These are phyloP conservation scores for Odontophorus gujanensis DNA, from an alignment of 2,113 vertebrate species.

Conservation along the genomic window DNA sequence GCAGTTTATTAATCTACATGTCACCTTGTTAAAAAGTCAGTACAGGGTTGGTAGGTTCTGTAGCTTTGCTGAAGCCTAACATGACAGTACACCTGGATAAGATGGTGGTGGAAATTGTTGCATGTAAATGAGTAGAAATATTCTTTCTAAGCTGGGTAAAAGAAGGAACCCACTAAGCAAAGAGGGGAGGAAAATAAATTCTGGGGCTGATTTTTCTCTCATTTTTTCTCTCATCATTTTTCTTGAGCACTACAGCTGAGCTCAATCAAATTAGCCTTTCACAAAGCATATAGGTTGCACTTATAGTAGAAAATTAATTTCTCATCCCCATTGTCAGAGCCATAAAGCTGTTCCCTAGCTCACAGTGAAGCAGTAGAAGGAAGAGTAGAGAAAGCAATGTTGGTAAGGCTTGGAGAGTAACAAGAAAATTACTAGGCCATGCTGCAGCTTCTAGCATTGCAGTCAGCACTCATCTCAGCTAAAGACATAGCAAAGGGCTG, in stretches of 20 bases:
- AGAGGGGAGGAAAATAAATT: neutral
- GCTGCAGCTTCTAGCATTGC: neutral
- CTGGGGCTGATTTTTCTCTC: neutral
- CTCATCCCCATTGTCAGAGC: neutral
- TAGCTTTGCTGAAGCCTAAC: neutral
- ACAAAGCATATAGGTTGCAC: neutral
- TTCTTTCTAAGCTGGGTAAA: neutral
- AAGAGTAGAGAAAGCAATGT: accelerated
- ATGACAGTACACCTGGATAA: neutral
- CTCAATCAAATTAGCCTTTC: neutral
- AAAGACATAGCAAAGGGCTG: neutral
- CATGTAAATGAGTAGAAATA: neutral
- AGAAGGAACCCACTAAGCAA: neutral
- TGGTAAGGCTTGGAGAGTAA: neutral
- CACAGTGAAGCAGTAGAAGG: neutral
- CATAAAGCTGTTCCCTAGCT: neutral
- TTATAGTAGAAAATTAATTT: neutral
- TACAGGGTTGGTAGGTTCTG: neutral
- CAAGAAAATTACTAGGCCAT: neutral
- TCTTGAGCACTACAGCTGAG: neutral
- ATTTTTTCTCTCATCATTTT: neutral
- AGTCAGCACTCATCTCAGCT: neutral
- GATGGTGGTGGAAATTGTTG: neutral
- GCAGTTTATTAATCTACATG: neutral
- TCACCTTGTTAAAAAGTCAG: neutral